Evolutionary conservation across 2,797 vertebrate species (phyloP), one percentile per base, ranked within the genome.

Genomic region (Synanceia verrucosa): DNA sequence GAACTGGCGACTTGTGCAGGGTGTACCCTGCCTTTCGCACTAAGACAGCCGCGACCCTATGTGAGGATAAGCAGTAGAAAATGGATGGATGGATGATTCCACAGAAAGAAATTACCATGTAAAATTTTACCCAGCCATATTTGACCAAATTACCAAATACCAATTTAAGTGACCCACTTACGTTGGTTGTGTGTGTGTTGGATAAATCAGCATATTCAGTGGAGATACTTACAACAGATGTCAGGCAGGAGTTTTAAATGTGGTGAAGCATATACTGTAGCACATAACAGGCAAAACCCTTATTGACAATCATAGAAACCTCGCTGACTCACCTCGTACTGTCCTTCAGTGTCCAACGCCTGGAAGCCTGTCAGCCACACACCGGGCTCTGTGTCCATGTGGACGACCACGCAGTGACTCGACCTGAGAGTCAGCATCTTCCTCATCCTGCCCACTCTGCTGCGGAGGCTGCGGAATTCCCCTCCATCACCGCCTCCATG

Each of bases 291-390:
- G 29, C 6, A 48, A 41, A 29, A 7, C 41, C 4, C 29, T 16
- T 6, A 13, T 4, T 23, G 4, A 29, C 11, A 10, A 46, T 28
- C 9, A 11, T 19, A 34, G 23, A 34, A 33, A 31, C 5, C 19
- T 29, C 10, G 7, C n/a, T 34, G 10, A 24, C 91, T 90, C 53
- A 94, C 94, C 84, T 91, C 84, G 73, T n/a, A 53, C 9, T 65
- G 73, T 21, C 77, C 70, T 2, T 91, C 90, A 0, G 79, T 76
- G 72, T 92, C 90, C 73, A 94, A 39, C 16, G 74, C 33, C 57
- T 93, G 91, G 83, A 94, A 94, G 84, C 91, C 85, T 23, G 80
- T 89, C 23, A 94, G 90, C 86, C 92, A 93, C 29, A 94, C 88
- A 0, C 92, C 89, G 0, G 90, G 84, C 71, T 92, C 89, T 1